These are phyloP conservation scores for Polymixis flavicincta DNA, from an alignment of 2,888 invertebrate genomes.

Conservation along the genomic window DNA sequence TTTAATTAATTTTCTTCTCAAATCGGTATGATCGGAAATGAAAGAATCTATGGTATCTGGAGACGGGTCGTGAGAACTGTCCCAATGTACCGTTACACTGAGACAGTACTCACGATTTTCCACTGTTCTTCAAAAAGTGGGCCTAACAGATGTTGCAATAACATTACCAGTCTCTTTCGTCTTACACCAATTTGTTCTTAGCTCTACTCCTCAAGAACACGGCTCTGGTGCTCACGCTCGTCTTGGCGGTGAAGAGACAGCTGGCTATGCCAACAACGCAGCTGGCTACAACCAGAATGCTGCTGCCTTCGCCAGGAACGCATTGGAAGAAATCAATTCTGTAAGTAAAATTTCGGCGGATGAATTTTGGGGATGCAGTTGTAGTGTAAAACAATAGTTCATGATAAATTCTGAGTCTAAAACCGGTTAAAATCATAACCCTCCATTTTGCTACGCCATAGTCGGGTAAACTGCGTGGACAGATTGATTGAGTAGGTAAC, in stretches of 20 bases:
- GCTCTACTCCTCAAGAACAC: conserved; percentile 69
- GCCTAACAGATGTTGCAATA: neutral
- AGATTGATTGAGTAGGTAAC: too few species aligned
- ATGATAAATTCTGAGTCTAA: too few species aligned
- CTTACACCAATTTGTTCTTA: conserved; percentile 38
- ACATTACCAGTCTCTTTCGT: neutral
- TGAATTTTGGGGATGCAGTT: neutral
- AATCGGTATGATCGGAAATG: too few species aligned
- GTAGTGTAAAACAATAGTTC: too few species aligned
- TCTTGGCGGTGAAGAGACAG: conserved; percentile 64
- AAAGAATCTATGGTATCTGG: too few species aligned
- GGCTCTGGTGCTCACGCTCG: conserved; percentile 61
- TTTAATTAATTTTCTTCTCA: too few species aligned
- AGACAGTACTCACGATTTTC: neutral
- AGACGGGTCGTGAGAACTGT: too few species aligned
- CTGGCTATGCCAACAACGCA: conserved; percentile 78
- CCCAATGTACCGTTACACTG: neutral
- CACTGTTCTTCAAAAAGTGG: neutral
- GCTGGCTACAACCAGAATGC: conserved; percentile 79
- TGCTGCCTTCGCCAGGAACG: conserved; percentile 76
- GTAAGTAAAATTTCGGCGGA: conserved; percentile 69
- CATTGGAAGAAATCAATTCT: conserved; percentile 74
- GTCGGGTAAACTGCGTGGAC: too few species aligned
- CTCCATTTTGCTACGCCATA: too few species aligned
- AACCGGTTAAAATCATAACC: too few species aligned